Base-by-base conservation (phyloP, 2,797 vertebrate genomes). In the Enteromius argenteus region DNA sequence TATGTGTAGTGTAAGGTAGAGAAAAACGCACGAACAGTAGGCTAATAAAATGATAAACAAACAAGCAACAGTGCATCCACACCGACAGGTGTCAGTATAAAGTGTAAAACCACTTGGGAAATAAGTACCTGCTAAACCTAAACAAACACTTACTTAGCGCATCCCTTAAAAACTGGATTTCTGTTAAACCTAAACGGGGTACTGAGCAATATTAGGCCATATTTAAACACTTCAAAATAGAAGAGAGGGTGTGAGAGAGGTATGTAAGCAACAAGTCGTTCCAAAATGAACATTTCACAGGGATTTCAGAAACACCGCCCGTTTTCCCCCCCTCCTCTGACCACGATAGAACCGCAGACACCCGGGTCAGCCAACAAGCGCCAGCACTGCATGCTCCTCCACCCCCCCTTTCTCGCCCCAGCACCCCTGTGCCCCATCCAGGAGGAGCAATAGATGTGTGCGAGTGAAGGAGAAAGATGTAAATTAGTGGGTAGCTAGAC, bases 201-300 rank as follows among this genome's bases (percentile, higher is more conserved):
- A 85, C 81, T 80, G 69, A 73, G 82, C 46, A 79, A 84, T 83
- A 79, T 66, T 80, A 87, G 80, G 64, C 79, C 72, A 74, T 80
- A 85, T 90, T 88, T 86, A 75, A 87, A 86, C 75, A 85, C 58
- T 66, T 72, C 37, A 85, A 86, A 88, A 88, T 80, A 82, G 80
- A 85, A 88, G 87, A 82, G 80, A 85, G 82, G 86, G 85, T 76
- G 85, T 88, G 85, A 85, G 80, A 84, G 79, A 88, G 90, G 89
- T 90, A 90, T 90, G 91, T 89, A 90, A 91, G 88, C 89, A 89
- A 76, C 84, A 74, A 89, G 72, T 78, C 69, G 72, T 88, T 91
- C 91, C 91, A 91, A 91, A 90, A 89, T 71, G 86, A 91, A 91
- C 90, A 90, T 90, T 90, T 90, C 87, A 86, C 79, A 86, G 79